Evolutionary conservation across 2,797 vertebrate genomes (phyloP), one percentile per base, ranked within the genome.

Genomic region (Bradypodion ventrale): DNA sequence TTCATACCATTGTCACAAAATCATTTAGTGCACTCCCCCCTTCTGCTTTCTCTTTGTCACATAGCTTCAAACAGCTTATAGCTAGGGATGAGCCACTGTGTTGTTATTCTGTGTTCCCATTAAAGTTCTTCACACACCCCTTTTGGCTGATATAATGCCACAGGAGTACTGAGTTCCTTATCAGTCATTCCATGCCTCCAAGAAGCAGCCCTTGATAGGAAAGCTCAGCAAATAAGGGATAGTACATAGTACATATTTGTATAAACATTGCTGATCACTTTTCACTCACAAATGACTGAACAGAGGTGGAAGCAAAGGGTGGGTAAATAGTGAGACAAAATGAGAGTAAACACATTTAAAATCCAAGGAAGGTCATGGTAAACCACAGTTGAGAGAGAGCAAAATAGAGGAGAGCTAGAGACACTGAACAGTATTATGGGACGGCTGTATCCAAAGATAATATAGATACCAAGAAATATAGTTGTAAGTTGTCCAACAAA

Each of bases 181-280:
- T 65, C 2, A 76, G 37, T 72, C 66, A 74, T 86, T 79, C 78
- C 7, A 72, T 74, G 72, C 8, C 2, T 44, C 13, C 69, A 4
- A 40, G 9, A 90, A 84, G 10, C 32, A 80, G 40, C 62, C 81
- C 32, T 81, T 87, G 7, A 84, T 13, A 15, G 5, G 42, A 85
- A 92, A 83, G 32, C 1, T 89, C 19, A 8, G 79, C 63, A 89
- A 88, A 90, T 80, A 87, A 83, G 56, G 12, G 9, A 75, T 35
- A 4, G 60, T 65, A 74, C 74, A 79, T 27, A 89, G 56, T 77
- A 75, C 1, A 9, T n/a, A 35, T 85, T 90, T 90, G 35, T 62
- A 60, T 79, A 75, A 27, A 89, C 7, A 27, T 0, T 12, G n/a
- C 3, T 80, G 10, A 85, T 83, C 72, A 52, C 5, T 89, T 89